Evolutionary conservation across 2,113 vertebrate genomes (phyloP).

Genomic region (Otus sunia): DNA sequence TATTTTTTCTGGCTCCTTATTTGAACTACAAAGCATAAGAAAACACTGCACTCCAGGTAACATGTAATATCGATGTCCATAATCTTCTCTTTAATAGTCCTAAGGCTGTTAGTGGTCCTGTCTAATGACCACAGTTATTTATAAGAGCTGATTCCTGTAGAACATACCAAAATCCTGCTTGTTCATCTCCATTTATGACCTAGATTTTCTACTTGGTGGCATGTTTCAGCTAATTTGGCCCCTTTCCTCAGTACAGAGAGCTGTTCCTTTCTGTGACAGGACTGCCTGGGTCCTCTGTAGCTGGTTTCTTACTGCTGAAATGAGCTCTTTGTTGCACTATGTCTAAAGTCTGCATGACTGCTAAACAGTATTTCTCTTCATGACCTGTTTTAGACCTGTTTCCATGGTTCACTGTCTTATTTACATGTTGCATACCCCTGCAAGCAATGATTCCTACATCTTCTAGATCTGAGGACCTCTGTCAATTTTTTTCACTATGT

Average conservation of each 20-base stretch:
- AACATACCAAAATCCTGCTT: neutral
- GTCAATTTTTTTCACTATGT: neutral
- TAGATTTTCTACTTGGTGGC: neutral
- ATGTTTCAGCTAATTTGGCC: neutral
- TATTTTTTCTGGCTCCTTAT: neutral
- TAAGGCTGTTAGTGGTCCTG: neutral
- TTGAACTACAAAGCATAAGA: neutral
- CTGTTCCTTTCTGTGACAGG: neutral
- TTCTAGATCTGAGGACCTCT: neutral
- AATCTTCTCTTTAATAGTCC: neutral
- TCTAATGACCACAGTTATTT: accelerated
- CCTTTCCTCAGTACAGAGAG: neutral
- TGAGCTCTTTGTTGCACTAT: neutral
- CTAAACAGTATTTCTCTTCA: neutral
- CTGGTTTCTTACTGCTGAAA: neutral
- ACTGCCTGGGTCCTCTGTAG: neutral
- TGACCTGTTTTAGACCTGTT: neutral
- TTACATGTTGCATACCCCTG: neutral
- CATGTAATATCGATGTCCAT: neutral
- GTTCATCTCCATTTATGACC: neutral
- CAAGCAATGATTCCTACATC: neutral
- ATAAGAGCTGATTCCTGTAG: neutral
- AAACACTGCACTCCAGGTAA: neutral
- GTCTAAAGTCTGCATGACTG: neutral
- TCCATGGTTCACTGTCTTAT: neutral